phyloP scores from a whole-genome alignment of 2,888 invertebrate genomes.

The Dynastes grantii region DNA sequence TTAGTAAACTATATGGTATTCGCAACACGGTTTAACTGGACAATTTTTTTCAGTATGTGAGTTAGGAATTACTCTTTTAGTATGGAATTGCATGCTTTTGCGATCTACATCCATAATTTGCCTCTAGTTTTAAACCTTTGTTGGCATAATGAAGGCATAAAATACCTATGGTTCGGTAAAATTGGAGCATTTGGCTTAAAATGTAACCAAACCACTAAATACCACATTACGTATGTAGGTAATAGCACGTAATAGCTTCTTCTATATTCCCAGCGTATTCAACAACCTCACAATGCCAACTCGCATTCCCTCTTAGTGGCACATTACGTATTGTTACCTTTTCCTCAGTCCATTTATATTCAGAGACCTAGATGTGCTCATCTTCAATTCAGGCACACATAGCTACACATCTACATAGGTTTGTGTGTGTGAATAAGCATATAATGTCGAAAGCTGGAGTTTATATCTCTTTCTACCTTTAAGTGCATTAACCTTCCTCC shows the following conservation, averaged over 20 bases:
- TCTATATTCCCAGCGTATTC: slow-evolving; percentile 60
- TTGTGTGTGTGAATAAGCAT: slow-evolving; percentile 45
- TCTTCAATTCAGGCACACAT: slow-evolving; percentile 58
- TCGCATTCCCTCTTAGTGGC: slow-evolving; percentile 72
- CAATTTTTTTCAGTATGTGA: too few relatives aligned
- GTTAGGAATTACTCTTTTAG: too few relatives aligned
- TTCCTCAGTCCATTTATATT: slow-evolving; percentile 62
- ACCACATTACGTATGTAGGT: neutral
- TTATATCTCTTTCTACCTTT: slow-evolving; percentile 55
- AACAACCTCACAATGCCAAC: slow-evolving; percentile 70
- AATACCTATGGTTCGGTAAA: too few relatives aligned
- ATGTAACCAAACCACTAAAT: neutral
- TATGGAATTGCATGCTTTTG: too few relatives aligned
- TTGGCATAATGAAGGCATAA: too few relatives aligned
- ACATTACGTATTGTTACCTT: slow-evolving; percentile 72
- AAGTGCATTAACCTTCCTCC: slow-evolving; percentile 41
- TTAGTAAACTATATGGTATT: too few relatives aligned
- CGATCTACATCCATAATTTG: too few relatives aligned
- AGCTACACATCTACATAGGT: slow-evolving; percentile 60
- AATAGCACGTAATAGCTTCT: neutral
- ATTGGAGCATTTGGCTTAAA: neutral
- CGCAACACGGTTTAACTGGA: too few relatives aligned
- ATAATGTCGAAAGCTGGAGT: slow-evolving; percentile 30
- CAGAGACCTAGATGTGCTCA: slow-evolving; percentile 55
- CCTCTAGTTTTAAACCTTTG: too few relatives aligned